phyloP scores from a whole-genome alignment of 2,888 invertebrate genomes.

The Drosophila recens region DNA sequence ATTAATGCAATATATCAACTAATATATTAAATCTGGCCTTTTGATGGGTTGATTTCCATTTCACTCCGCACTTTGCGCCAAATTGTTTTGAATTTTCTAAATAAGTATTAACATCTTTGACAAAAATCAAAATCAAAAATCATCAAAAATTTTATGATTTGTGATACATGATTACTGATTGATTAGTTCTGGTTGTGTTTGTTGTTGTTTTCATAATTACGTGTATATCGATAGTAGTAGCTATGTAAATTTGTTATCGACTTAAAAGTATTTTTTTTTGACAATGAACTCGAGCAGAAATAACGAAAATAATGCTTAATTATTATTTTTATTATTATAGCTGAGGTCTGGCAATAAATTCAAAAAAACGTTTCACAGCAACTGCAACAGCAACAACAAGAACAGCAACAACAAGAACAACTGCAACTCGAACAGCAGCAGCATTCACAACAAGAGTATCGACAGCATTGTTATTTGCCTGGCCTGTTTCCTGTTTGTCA shows the following conservation, averaged over 20 bases:
- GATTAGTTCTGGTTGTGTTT: no score
- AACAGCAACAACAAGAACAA: no score
- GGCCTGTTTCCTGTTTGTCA: slow-evolving; percentile 62
- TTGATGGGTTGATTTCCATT: no score
- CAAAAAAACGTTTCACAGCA: slow-evolving; percentile 17
- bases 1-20: no score
- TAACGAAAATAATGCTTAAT: slow-evolving; percentile 36
- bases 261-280: neutral
- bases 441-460: slow-evolving; percentile 25
- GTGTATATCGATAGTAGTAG: slow-evolving; percentile 3
- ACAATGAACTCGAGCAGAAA: slow-evolving; percentile 47
- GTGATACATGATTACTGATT: no score
- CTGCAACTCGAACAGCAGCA: slow-evolving; percentile 3
- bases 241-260: neutral
- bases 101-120: no score
- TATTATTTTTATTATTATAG: slow-evolving; percentile 23
- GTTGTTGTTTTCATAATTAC: no score
- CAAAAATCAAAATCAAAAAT: no score
- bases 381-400: slow-evolving; percentile 14
- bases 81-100: no score
- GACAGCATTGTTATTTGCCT: slow-evolving; percentile 53
- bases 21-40: no score
- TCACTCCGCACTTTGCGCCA: no score
- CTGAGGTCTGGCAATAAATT: slow-evolving; percentile 31
- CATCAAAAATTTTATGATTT: no score